Conservation (phyloP, 2,888 invertebrate species). For the Drosophila melanocephala region DNA sequence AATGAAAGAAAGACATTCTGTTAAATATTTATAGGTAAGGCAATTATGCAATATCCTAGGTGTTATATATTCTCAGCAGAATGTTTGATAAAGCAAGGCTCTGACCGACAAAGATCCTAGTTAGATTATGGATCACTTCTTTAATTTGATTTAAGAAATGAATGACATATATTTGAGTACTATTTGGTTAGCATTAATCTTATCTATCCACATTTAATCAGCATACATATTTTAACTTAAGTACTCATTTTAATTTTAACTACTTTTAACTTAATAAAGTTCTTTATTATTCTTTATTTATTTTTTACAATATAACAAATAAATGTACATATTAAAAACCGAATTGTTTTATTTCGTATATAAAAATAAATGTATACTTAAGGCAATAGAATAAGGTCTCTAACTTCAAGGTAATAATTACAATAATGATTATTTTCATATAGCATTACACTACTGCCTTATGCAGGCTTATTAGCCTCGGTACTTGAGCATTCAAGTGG, state of each 20-base stretch:
- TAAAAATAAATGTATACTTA: neutral
- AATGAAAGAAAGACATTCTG: neutral
- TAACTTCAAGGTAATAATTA: neutral
- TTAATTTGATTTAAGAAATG: neutral
- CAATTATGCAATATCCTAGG: neutral
- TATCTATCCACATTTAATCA: neutral
- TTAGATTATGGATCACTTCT: neutral
- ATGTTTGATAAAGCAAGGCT: neutral
- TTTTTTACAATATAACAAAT: neutral
- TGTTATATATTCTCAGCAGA: neutral
- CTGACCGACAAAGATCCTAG: neutral
- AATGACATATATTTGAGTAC: neutral
- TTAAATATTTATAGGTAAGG: neutral
- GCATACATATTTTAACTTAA: neutral
- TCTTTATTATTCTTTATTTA: neutral
- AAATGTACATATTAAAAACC: neutral
- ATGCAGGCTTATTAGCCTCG: conserved; percentile 28
- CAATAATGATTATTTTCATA: neutral
- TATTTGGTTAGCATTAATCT: neutral
- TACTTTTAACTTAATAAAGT: neutral
- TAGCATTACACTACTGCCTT: conserved; percentile 5
- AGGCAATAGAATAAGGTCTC: neutral
- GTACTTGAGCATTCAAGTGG: conserved; percentile 10
- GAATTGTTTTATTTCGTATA: neutral
- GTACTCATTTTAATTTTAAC: neutral